Base-by-base conservation (phyloP, 2,888 invertebrate genomes). In the Scrobipalpa atriplicella region DNA sequence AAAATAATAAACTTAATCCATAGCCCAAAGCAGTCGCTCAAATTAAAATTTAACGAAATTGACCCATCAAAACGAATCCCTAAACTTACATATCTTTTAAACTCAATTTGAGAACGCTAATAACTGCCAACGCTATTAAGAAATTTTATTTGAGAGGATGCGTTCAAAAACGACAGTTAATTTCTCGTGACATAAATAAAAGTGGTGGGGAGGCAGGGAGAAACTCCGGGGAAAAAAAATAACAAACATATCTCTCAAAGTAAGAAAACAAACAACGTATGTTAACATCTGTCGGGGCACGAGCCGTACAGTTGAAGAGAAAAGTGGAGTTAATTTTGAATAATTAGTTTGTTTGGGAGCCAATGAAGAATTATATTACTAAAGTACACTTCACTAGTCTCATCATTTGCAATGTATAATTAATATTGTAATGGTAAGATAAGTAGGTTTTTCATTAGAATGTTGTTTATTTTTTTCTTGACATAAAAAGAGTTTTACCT, bases 261-360 rank as follows among this genome's bases (percentile, higher is more conserved):
- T 86, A 90, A 85, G 90, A 90, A 90, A 91, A 92, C 92, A 92
- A 91, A 91, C 91, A 90, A 84, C 90, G 89, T 90, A 83, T 92
- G 92, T 90, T 92, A 90, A 90, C 92, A 92, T 92, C 91, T 92
- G 92, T 92, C 85, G 83, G 75, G 80, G 84, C 90, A 86, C 89
- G 90, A 75, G 85, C 80, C 64, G 86, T 86, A 89, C 87, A 79
- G 78, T 72, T 76, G 75, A 52, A 68, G 47, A 66, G 75, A 60
- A 58, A 63, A 63, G 52, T 62, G 11, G 2, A 29, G 5, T 3
- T 29, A 29, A 29, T 29, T 29, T 29, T n/a, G n/a, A n/a, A 29
- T 29, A 29, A 29, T 29, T 29, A 3, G 29, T 29, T 5, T 29
- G 29, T 29, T n/a, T n/a, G n/a, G n/a, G n/a, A n/a, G n/a, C n/a